Conservation (phyloP, 2,888 invertebrate species). For the Dinocampus coccinellae region DNA sequence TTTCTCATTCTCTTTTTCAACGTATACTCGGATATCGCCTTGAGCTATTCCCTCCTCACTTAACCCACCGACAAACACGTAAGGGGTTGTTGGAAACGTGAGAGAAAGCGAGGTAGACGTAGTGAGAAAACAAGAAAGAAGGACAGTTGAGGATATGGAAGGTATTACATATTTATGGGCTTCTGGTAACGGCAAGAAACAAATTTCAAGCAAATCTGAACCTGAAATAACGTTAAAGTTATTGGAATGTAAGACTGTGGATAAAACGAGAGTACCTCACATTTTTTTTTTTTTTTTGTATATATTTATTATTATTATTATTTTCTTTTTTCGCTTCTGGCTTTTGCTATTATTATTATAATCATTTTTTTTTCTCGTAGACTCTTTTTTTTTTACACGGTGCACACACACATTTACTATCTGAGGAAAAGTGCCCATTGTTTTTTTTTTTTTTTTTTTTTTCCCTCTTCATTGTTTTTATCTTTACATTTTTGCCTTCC, state of each 20-base stretch:
- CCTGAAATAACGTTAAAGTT: constrained; percentile 64
- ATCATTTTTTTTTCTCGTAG: constrained; percentile 2
- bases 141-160: constrained; percentile 51
- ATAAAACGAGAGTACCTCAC: constrained; percentile 30
- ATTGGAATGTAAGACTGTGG: constrained; percentile 53
- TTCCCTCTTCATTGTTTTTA: neutral
- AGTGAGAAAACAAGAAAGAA: constrained; percentile 30
- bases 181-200: constrained; percentile 63
- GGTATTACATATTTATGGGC: constrained; percentile 69
- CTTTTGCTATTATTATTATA: too few relatives aligned
- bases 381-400: neutral
- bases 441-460: neutral
- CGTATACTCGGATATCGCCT: constrained; percentile 36
- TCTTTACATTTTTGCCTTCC: constrained; percentile 8
- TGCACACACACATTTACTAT: constrained; percentile 1
- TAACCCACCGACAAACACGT: constrained; percentile 56
- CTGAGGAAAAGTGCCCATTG: constrained; percentile 31
- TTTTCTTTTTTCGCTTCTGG: constrained; percentile 17
- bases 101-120: constrained; percentile 33
- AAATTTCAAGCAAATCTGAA: constrained; percentile 66
- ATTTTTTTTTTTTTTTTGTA: constrained; percentile 24
- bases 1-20: constrained; percentile 54
- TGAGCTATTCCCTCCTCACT: constrained; percentile 1
- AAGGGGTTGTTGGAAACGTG: constrained; percentile 55
- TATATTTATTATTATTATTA: constrained; percentile 22